phyloP scores from a whole-genome alignment of 2,113 vertebrate species.

The Dicaeum eximium region DNA sequence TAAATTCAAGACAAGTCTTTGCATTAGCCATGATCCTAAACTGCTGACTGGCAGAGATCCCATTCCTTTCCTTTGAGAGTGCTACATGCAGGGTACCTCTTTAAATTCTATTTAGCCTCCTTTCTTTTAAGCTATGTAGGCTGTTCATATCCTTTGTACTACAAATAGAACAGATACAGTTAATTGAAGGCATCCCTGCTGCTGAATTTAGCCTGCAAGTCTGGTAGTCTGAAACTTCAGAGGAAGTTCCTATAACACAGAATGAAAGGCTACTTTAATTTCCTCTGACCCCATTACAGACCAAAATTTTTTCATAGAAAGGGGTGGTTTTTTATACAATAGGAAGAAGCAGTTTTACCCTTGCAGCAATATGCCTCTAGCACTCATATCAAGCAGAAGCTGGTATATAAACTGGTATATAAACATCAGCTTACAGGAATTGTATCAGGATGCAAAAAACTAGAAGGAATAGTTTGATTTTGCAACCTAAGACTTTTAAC shows the following conservation, averaged over 20 bases:
- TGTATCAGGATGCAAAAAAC: background rate
- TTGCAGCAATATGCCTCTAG: background rate
- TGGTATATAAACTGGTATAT: background rate
- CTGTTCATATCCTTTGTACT: constrained; percentile 66
- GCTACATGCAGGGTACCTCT: constrained; percentile 1
- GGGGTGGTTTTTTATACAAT: constrained; percentile 12
- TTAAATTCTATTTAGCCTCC: constrained; percentile 54
- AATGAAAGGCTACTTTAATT: constrained; percentile 68
- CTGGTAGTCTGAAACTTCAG: constrained; percentile 61
- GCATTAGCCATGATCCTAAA: constrained; percentile 26
- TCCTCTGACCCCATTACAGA: constrained; percentile 56
- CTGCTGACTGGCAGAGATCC: constrained; percentile 30
- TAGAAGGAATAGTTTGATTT: background rate
- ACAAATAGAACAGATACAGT: constrained; percentile 70
- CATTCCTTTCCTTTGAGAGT: constrained; percentile 26
- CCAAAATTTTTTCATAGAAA: constrained; percentile 49
- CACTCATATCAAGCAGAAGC: background rate
- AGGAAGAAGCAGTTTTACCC: constrained; percentile 34
- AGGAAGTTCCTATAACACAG: constrained; percentile 47
- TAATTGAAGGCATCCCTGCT: constrained; percentile 74
- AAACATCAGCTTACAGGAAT: background rate
- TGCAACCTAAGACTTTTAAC: background rate
- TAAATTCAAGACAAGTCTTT: constrained; percentile 36
- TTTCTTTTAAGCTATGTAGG: constrained; percentile 66
- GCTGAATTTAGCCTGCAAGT: constrained; percentile 57